phyloP scores from a whole-genome alignment of 1,140 invertebrate species.

The Anastrepha obliqua region DNA sequence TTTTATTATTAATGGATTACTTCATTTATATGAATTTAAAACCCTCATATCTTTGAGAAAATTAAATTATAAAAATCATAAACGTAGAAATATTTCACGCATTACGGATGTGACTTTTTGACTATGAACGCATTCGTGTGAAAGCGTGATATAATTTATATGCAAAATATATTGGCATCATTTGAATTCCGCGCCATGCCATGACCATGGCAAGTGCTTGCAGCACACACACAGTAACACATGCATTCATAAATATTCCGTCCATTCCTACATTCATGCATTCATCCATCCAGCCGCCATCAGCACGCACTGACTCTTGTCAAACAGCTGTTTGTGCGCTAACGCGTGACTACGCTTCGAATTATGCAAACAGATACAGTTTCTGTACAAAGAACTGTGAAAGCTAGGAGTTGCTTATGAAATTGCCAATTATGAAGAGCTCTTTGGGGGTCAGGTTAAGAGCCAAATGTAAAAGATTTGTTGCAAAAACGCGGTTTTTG shows the following conservation, averaged over 20 bases:
- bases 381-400: too few relatives aligned
- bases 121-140: background rate
- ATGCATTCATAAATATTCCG: background rate
- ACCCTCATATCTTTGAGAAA: background rate
- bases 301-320: slow-evolving; percentile 21
- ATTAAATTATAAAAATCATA: slow-evolving; percentile 30
- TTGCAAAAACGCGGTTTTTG: too few relatives aligned
- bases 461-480: too few relatives aligned
- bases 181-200: slow-evolving; percentile 21
- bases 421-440: too few relatives aligned
- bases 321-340: slow-evolving; percentile 22
- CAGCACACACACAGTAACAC: background rate
- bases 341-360: slow-evolving; percentile 6
- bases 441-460: too few relatives aligned
- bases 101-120: background rate
- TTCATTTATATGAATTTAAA: too few relatives aligned
- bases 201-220: background rate
- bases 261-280: background rate
- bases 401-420: too few relatives aligned
- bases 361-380: background rate
- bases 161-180: slow-evolving; percentile 24
- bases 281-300: background rate
- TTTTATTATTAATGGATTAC: too few relatives aligned
- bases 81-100: background rate
- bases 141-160: slow-evolving; percentile 18